phyloP scores from a whole-genome alignment of 2,113 vertebrate species.

The Crotalus helleri region DNA sequence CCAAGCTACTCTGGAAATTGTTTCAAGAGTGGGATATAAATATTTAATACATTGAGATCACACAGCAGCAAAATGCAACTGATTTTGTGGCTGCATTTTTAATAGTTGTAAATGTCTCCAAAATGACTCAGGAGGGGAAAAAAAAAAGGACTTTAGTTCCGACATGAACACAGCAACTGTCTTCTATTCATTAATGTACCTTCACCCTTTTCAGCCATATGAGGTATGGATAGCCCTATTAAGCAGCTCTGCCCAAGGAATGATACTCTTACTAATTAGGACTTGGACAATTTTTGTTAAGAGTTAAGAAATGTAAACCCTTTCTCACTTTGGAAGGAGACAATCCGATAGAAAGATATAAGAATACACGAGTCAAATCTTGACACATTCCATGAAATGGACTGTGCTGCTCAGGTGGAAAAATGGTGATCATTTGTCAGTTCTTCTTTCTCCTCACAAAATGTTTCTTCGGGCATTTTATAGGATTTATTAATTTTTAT shows the following conservation, averaged over 20 bases:
- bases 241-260: not conserved
- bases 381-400: not conserved
- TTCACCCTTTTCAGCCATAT: not conserved
- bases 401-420: not conserved
- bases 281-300: not conserved
- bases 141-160: not conserved
- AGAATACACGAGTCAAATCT: not conserved
- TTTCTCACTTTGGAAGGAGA: not conserved
- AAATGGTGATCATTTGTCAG: not conserved
- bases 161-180: not conserved
- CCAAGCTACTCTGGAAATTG: not conserved
- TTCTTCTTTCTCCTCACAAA: not conserved
- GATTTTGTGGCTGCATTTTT: not conserved
- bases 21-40: not conserved
- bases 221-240: not conserved
- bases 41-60: not conserved
- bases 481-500: not conserved
- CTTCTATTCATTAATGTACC: not conserved
- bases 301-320: not conserved
- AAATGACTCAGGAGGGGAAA: not conserved
- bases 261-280: not conserved
- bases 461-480: not conserved
- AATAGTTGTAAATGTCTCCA: not conserved
- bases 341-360: not conserved
- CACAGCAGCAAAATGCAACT: not conserved